These are phyloP conservation scores for Listrodromus nycthemerus DNA, from an alignment of 2,888 invertebrate species.

Conservation along the genomic window DNA sequence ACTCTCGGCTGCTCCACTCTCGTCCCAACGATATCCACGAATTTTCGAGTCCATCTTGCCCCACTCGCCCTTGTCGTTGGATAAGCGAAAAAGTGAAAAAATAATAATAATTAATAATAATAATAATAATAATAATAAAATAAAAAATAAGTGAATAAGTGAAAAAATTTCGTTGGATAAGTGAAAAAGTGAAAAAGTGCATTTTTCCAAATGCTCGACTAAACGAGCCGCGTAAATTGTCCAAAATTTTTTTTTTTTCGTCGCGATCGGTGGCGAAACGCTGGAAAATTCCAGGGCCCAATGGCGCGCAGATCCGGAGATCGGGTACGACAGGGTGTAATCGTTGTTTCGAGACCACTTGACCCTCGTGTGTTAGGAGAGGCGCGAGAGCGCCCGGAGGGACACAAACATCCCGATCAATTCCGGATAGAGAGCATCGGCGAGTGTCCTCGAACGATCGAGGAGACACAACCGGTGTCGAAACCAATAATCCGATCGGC, in stretches of 20 bases:
- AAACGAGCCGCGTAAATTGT: no score
- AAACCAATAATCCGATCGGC: conserved; percentile 2
- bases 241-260: no score
- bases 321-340: not conserved
- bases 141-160: not conserved
- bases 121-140: not conserved
- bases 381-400: not conserved
- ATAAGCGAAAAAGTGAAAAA: no score
- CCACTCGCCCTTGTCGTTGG: no score
- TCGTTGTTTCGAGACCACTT: not conserved
- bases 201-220: no score
- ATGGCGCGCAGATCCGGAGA: not conserved
- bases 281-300: no score
- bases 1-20: no score
- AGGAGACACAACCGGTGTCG: conserved; percentile 5
- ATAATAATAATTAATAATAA: not conserved
- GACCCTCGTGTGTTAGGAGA: not conserved
- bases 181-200: no score
- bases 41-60: no score
- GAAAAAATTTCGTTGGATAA: no score
- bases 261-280: no score
- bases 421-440: not conserved
- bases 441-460: not conserved
- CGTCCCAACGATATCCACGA: no score
- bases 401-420: conserved; percentile 8